Conservation (phyloP, 2,888 invertebrate species). For the Lycaena phlaeas region DNA sequence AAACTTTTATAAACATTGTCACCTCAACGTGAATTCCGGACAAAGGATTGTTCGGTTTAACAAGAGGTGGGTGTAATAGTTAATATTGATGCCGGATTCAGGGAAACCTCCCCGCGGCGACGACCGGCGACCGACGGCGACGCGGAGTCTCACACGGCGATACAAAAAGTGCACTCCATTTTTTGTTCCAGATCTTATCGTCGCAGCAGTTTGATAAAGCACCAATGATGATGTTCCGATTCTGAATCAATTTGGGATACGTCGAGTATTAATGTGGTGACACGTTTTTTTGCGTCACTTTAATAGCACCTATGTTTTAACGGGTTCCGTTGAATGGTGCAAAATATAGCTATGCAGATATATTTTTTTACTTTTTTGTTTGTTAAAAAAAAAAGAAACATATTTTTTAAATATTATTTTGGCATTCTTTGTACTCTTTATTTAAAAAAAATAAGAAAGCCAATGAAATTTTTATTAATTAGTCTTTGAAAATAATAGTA, state of each 20-base stretch:
- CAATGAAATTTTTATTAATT: no score
- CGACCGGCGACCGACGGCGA: slow-evolving; percentile 61
- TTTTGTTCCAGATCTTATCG: slow-evolving; percentile 59
- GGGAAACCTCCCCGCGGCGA: slow-evolving; percentile 69
- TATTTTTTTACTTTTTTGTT: no score
- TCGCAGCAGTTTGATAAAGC: slow-evolving; percentile 67
- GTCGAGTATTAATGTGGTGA: slow-evolving; percentile 44
- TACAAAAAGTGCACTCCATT: slow-evolving; percentile 54
- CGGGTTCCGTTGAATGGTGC: background rate
- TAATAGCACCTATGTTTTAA: background rate
- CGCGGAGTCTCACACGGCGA: slow-evolving; percentile 61
- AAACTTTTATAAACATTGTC: slow-evolving; percentile 68
- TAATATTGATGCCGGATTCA: slow-evolving; percentile 61
- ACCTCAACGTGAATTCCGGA: slow-evolving; percentile 58
- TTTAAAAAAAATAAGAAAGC: no score
- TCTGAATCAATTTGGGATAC: slow-evolving; percentile 54
- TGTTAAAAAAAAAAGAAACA: no score
- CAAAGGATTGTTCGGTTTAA: slow-evolving; percentile 56
- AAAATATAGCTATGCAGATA: no score
- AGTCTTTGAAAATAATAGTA: no score
- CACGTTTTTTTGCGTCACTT: slow-evolving; percentile 34
- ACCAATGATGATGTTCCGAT: slow-evolving; percentile 72
- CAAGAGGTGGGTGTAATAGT: slow-evolving; percentile 61
- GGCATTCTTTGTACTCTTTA: no score
- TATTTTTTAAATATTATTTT: no score